Evolutionary conservation across 2,113 vertebrate genomes (phyloP).

Genomic region (Laticauda colubrina): DNA sequence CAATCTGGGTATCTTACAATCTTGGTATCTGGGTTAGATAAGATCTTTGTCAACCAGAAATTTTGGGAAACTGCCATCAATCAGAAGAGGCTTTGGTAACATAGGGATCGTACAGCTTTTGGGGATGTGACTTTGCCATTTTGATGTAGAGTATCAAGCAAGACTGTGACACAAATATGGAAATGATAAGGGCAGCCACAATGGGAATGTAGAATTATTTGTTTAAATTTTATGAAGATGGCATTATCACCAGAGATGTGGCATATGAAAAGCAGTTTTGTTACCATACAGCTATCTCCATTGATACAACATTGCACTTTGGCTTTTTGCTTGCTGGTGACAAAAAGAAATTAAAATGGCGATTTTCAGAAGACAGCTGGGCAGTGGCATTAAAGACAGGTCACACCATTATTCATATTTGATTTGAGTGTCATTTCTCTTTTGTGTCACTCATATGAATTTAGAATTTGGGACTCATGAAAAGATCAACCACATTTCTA

Average conservation of each 20-base stretch:
- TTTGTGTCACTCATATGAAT: neutral
- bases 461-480: neutral
- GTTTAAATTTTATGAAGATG: neutral
- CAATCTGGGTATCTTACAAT: neutral
- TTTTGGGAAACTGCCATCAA: neutral
- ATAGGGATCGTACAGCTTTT: neutral
- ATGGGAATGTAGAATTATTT: neutral
- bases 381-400: neutral
- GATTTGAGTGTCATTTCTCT: neutral
- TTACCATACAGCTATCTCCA: neutral
- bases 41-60: neutral
- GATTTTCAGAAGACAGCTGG: neutral
- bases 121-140: neutral
- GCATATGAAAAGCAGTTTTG: neutral
- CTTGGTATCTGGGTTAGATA: neutral
- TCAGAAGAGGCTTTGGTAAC: neutral
- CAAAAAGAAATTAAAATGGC: neutral
- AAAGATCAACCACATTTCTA: neutral
- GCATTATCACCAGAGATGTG: neutral
- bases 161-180: neutral
- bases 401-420: neutral
- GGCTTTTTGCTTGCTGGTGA: neutral
- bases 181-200: neutral
- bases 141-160: neutral
- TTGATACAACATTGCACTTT: neutral